Evolutionary conservation across 2,113 vertebrate species (phyloP).

Genomic region (Camelus bactrianus): DNA sequence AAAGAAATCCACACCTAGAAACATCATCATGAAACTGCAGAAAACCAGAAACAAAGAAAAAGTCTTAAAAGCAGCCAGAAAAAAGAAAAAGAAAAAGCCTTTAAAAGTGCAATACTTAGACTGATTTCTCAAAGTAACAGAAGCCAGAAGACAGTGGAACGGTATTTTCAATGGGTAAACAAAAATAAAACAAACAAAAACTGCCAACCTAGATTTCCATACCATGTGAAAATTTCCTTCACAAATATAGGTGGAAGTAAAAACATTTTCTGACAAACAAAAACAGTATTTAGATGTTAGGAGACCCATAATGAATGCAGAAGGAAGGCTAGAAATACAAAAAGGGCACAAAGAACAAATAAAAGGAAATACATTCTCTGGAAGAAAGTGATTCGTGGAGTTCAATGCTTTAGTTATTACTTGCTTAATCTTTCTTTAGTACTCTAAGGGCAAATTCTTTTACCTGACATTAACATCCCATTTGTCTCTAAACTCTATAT

Average conservation of each 20-base stretch:
- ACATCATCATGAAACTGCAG: neutral
- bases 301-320: neutral
- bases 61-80: neutral
- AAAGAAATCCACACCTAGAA: slow-evolving; percentile 39
- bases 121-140: neutral
- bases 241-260: slow-evolving; percentile 28
- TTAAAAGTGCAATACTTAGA: neutral
- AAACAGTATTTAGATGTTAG: neutral
- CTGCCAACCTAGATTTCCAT: neutral
- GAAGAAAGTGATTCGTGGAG: neutral
- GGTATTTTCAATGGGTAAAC: neutral
- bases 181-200: neutral
- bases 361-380: neutral
- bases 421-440: neutral
- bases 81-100: neutral
- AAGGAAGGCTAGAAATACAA: neutral
- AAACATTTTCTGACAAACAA: neutral
- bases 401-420: neutral
- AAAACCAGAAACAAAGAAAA: slow-evolving; percentile 34
- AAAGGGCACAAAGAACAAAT: neutral
- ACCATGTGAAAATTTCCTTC: neutral
- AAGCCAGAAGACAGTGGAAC: neutral
- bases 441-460: neutral
- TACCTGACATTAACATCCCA: neutral
- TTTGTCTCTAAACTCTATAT: neutral